Conservation (phyloP, 1,140 invertebrate genomes). For the Platorchestia sp. region DNA sequence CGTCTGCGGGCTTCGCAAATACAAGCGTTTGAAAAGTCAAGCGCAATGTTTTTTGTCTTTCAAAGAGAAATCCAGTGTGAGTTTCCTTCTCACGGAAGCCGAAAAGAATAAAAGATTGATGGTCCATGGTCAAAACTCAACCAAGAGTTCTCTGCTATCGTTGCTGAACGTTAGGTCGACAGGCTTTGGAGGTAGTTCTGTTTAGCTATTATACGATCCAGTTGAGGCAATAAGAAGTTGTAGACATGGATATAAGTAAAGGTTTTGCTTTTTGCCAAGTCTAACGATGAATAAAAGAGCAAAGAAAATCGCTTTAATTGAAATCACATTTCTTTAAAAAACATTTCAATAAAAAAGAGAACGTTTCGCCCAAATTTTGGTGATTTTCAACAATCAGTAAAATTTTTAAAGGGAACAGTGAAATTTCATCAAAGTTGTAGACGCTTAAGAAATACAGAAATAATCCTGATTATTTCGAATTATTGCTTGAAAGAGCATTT, state of each 20-base stretch:
- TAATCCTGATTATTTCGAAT: too few species aligned
- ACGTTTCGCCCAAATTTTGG: too few species aligned
- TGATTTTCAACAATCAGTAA: too few species aligned
- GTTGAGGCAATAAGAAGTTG: not conserved
- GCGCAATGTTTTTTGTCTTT: not conserved
- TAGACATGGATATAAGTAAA: not conserved
- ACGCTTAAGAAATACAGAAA: too few species aligned
- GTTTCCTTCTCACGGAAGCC: conserved; percentile 30
- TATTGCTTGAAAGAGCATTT: too few species aligned
- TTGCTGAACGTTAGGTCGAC: not conserved
- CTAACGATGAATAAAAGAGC: too few species aligned
- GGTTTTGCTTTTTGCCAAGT: too few species aligned
- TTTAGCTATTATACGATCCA: not conserved
- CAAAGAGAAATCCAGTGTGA: not conserved
- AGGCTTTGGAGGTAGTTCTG: not conserved
- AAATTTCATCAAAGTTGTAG: too few species aligned
- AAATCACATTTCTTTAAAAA: too few species aligned
- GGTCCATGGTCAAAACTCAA: not conserved
- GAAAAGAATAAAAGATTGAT: conserved; percentile 26
- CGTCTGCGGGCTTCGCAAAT: not conserved
- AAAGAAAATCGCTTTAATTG: too few species aligned
- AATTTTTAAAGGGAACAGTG: too few species aligned
- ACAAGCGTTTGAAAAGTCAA: not conserved
- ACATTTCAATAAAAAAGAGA: too few species aligned
- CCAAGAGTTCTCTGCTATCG: not conserved